Conservation (phyloP, 2,797 vertebrate genomes). For the Paedocypris micromegethes region DNA sequence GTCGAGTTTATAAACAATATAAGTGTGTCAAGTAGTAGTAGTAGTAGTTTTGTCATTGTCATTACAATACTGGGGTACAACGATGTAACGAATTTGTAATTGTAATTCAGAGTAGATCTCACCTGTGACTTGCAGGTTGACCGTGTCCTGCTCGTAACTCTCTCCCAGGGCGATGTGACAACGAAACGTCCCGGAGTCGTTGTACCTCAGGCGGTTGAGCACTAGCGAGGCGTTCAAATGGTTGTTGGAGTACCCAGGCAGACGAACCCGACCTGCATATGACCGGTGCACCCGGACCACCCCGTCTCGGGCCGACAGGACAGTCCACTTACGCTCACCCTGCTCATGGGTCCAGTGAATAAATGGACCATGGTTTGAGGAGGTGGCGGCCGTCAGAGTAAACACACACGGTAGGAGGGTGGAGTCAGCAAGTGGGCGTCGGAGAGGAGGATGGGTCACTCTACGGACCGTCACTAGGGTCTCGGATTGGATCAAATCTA, state of each 20-base stretch:
- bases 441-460: slow-evolving; percentile 66
- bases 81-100: no score
- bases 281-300: slow-evolving; percentile 81
- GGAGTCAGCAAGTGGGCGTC: slow-evolving; percentile 72
- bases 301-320: slow-evolving; percentile 72
- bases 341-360: slow-evolving; percentile 82
- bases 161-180: slow-evolving; percentile 85
- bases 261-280: slow-evolving; percentile 76
- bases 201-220: slow-evolving; percentile 75
- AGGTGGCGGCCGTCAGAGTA: slow-evolving; percentile 59
- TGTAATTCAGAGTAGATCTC: slow-evolving; percentile 46
- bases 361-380: slow-evolving; percentile 63
- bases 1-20: no score
- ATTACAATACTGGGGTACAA: no score
- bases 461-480: slow-evolving; percentile 77
- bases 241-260: slow-evolving; percentile 75
- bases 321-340: slow-evolving; percentile 61
- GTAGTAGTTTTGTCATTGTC: no score
- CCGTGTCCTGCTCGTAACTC: slow-evolving; percentile 82
- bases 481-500: slow-evolving; percentile 63
- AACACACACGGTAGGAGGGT: slow-evolving; percentile 83
- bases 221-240: slow-evolving; percentile 81
- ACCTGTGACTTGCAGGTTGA: slow-evolving; percentile 88
- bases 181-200: slow-evolving; percentile 84
- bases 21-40: no score